Conservation (phyloP, 2,797 vertebrate genomes). For the Pelochelys cantorii region DNA sequence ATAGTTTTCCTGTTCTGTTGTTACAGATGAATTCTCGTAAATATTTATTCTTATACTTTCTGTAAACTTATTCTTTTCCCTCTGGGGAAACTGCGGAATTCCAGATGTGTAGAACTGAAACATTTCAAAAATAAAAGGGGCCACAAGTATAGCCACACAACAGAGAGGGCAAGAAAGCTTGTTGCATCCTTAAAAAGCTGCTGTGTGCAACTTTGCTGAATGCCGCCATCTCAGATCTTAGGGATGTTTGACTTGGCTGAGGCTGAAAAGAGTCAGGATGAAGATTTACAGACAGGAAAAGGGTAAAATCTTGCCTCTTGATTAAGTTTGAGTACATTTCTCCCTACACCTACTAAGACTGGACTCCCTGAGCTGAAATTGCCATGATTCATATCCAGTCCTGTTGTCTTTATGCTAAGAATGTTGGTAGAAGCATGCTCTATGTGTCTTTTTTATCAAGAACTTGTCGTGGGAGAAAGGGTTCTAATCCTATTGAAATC, state of each 20-base stretch:
- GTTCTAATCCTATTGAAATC: background rate
- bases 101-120: constrained; percentile 49
- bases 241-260: constrained; percentile 42
- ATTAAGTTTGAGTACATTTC: background rate
- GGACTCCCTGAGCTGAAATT: background rate
- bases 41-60: constrained; percentile 65
- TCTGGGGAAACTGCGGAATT: background rate
- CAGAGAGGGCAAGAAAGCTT: constrained; percentile 12
- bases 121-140: constrained; percentile 18
- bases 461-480: background rate
- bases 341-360: background rate
- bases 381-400: background rate
- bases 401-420: background rate
- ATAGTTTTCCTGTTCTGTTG: constrained; percentile 67
- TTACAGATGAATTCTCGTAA: constrained; percentile 68
- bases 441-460: accelerated
- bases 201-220: constrained; percentile 24
- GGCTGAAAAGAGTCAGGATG: constrained; percentile 28
- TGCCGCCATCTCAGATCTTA: background rate
- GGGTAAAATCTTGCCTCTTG: background rate
- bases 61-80: constrained; percentile 16
- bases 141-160: background rate
- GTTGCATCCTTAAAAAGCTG: constrained; percentile 17
- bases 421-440: accelerated
- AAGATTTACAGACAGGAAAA: background rate